phyloP scores from a whole-genome alignment of 2,888 invertebrate species.

The Mimas tiliae region DNA sequence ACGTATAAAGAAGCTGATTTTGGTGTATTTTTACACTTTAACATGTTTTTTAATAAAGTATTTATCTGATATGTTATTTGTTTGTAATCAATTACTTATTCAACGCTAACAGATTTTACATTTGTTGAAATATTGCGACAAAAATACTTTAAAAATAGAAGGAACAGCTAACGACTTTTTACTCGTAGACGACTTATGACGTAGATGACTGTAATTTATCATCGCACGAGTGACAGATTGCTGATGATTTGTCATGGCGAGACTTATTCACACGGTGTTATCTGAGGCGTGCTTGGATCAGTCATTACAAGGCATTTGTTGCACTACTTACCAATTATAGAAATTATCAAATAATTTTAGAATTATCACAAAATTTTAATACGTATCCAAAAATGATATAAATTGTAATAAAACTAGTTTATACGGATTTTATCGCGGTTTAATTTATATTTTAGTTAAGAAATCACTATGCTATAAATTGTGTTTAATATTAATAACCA shows the following conservation, averaged over 20 bases:
- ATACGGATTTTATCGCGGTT: no score
- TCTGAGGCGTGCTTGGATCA: background rate
- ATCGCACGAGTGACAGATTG: slow-evolving; percentile 35
- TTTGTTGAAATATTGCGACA: background rate
- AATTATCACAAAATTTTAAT: no score
- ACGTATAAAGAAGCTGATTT: background rate
- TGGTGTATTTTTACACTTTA: no score
- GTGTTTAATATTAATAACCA: no score
- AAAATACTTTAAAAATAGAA: background rate
- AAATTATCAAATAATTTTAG: no score
- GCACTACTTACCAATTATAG: no score
- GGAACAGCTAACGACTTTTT: background rate
- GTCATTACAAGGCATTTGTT: background rate
- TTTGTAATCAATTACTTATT: background rate
- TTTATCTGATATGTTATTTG: background rate
- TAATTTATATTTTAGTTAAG: no score
- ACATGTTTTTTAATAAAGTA: background rate
- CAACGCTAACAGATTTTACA: background rate
- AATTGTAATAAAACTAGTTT: no score
- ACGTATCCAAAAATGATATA: no score
- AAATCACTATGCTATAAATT: no score
- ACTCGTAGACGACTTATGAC: slow-evolving; percentile 18
- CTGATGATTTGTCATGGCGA: slow-evolving; percentile 29
- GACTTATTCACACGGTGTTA: slow-evolving; percentile 4
- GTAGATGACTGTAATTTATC: slow-evolving; percentile 35